A percentile compares a stretch with the other conserved stretches of the same genome.
Evolutionary conservation across 2,888 invertebrate genomes (phyloP).

Genomic region (Chrysina gloriosa): DNA sequence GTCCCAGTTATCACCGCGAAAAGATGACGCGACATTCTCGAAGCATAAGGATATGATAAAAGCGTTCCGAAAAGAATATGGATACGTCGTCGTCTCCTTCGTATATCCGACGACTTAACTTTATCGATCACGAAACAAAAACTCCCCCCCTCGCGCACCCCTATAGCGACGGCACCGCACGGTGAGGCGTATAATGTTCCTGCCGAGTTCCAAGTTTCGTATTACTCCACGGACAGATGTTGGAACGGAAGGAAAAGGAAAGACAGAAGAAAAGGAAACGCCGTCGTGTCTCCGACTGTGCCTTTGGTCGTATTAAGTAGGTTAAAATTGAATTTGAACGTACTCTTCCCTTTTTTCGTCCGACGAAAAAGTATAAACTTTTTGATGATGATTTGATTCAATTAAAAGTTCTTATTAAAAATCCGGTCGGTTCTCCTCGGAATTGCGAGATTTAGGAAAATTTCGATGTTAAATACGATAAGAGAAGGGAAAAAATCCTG

Average conservation of each 20-base stretch:
- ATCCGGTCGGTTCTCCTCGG: too few species aligned
- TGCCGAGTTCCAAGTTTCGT: constrained; percentile 17
- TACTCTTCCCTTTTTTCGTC: not conserved
- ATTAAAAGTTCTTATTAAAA: too few species aligned
- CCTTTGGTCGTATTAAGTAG: not conserved
- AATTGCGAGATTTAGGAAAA: too few species aligned
- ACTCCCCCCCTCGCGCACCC: not conserved
- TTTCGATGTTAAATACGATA: too few species aligned
- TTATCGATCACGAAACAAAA: constrained; percentile 27
- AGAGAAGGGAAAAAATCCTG: too few species aligned
- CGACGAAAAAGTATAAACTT: too few species aligned
- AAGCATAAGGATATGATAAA: not conserved
- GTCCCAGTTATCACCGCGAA: not conserved
- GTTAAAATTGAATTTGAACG: not conserved
- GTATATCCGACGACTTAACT: constrained; percentile 4
- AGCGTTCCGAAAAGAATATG: constrained; percentile 6
- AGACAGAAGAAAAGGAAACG: not conserved
- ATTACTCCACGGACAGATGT: constrained; percentile 9
- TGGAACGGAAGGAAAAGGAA: not conserved
- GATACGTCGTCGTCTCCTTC: not conserved
- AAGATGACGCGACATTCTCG: not conserved
- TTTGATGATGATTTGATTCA: too few species aligned
- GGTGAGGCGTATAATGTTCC: not conserved
- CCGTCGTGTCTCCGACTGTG: not conserved
- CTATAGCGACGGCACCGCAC: not conserved